Evolutionary conservation across 2,888 invertebrate species (phyloP).

Genomic region (Aromia moschata): DNA sequence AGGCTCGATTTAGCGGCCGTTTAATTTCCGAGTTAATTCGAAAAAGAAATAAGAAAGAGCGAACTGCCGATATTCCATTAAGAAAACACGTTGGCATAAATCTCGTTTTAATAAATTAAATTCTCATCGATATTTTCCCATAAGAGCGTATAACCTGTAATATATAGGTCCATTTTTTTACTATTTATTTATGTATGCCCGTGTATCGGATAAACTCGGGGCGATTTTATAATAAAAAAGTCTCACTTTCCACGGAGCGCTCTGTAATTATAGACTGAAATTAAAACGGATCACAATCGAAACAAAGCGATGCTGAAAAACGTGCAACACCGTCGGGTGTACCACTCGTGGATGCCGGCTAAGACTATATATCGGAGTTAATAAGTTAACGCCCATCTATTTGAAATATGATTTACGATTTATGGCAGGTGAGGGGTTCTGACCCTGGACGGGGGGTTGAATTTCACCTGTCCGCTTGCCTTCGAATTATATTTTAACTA

Average conservation of each 20-base stretch:
- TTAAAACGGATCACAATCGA: conserved; percentile 56
- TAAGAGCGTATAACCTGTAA: conserved; percentile 52
- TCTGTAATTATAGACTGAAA: conserved; percentile 57
- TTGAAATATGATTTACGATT: conserved; percentile 60
- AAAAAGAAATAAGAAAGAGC: conserved; percentile 45
- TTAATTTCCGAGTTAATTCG: conserved; percentile 47
- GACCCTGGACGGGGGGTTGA: conserved; percentile 49
- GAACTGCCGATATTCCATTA: conserved; percentile 52
- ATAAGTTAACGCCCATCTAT: conserved; percentile 61
- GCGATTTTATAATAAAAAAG: conserved; percentile 57
- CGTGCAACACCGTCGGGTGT: conserved; percentile 42
- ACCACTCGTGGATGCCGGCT: conserved; percentile 41
- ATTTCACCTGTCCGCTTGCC: conserved; percentile 56
- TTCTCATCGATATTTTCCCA: conserved; percentile 53
- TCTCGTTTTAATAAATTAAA: conserved; percentile 58
- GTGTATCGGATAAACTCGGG: conserved; percentile 50
- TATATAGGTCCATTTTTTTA: conserved; percentile 59
- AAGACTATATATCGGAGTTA: conserved; percentile 54
- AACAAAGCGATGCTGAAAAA: conserved; percentile 45
- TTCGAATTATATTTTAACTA: conserved; percentile 57
- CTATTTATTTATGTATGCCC: conserved; percentile 58
- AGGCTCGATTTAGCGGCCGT: conserved; percentile 36
- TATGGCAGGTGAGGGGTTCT: conserved; percentile 51
- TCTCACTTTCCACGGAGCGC: conserved; percentile 57
- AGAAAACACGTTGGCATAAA: conserved; percentile 56